Evolutionary conservation across 30 jellyfish, hydroid and myxozoan species (phyloP).

Genomic region (Aurelia aurita): DNA sequence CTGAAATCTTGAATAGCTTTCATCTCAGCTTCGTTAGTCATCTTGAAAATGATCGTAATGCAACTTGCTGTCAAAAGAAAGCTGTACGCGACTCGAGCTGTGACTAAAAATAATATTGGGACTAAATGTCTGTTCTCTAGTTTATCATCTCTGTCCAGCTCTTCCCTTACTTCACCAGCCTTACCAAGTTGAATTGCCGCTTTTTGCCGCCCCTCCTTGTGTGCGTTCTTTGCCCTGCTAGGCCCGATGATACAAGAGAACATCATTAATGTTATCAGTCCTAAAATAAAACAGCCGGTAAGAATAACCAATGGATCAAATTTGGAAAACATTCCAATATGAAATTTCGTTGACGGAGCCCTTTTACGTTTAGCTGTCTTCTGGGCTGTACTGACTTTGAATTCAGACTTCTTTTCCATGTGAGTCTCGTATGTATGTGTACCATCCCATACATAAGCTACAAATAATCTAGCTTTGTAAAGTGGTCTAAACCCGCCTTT

Average conservation of each 20-base stretch:
- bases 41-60: slow-evolving; percentile 16
- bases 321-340: slow-evolving; percentile 16
- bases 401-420: slow-evolving; percentile 40
- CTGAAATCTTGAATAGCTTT: slow-evolving; percentile 25
- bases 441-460: slow-evolving; percentile 41
- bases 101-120: slow-evolving; percentile 50
- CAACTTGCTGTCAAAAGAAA: slow-evolving; percentile 44
- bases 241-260: slow-evolving; percentile 43
- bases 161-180: slow-evolving; percentile 18
- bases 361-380: not conserved
- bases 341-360: not conserved
- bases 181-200: slow-evolving; percentile 38
- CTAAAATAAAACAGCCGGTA: slow-evolving; percentile 29
- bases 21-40: slow-evolving; percentile 22
- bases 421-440: slow-evolving; percentile 45
- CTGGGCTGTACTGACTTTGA: not conserved
- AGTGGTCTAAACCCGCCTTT: slow-evolving; percentile 15
- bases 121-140: slow-evolving; percentile 26
- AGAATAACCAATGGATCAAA: slow-evolving; percentile 37
- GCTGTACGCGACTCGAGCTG: slow-evolving; percentile 61
- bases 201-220: slow-evolving; percentile 6
- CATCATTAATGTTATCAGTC: slow-evolving; percentile 23
- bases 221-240: slow-evolving; percentile 1
- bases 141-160: slow-evolving; percentile 23
- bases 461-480: slow-evolving; percentile 37